Evolutionary conservation across 2,797 vertebrate species (phyloP).

Genomic region (Lateolabrax maculatus): DNA sequence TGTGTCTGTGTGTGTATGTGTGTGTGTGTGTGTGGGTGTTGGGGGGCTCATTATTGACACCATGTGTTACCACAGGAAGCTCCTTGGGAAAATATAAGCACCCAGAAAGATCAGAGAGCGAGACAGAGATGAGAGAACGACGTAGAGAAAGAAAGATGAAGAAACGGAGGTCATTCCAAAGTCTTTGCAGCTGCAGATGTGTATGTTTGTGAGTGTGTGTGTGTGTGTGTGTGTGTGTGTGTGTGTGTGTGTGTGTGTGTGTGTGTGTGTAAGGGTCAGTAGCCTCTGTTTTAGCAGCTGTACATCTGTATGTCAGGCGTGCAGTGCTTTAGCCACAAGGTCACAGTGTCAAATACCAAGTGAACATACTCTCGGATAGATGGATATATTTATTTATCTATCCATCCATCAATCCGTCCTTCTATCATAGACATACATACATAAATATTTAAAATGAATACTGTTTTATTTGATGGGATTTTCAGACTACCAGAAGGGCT

Average conservation of each 20-base stretch:
- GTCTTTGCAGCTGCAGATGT: constrained; percentile 71
- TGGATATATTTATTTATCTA: not conserved
- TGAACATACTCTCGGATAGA: constrained; percentile 1
- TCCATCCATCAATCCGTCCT: not conserved
- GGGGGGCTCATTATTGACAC: constrained; percentile 79
- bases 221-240: constrained; percentile 26
- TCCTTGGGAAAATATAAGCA: constrained; percentile 75
- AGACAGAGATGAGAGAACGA: constrained; percentile 50
- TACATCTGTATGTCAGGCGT: constrained; percentile 70
- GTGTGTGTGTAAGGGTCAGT: constrained; percentile 52
- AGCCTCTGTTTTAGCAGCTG: constrained; percentile 64
- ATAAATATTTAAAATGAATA: constrained; percentile 39
- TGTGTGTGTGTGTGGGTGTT: constrained; percentile 16
- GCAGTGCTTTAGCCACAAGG: constrained; percentile 51
- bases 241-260: constrained; percentile 21
- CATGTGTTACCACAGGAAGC: constrained; percentile 84
- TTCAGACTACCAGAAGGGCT: not conserved
- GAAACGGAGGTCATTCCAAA: constrained; percentile 59
- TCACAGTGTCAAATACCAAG: constrained; percentile 56
- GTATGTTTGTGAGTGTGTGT: not conserved
- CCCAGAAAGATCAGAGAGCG: constrained; percentile 72
- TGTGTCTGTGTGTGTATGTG: constrained; percentile 41
- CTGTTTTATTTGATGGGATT: constrained; percentile 6
- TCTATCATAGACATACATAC: not conserved
- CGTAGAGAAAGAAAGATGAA: constrained; percentile 40